These are phyloP conservation scores for Tragelaphus buxtoni DNA, from an alignment of 2,113 vertebrate species.

Conservation along the genomic window DNA sequence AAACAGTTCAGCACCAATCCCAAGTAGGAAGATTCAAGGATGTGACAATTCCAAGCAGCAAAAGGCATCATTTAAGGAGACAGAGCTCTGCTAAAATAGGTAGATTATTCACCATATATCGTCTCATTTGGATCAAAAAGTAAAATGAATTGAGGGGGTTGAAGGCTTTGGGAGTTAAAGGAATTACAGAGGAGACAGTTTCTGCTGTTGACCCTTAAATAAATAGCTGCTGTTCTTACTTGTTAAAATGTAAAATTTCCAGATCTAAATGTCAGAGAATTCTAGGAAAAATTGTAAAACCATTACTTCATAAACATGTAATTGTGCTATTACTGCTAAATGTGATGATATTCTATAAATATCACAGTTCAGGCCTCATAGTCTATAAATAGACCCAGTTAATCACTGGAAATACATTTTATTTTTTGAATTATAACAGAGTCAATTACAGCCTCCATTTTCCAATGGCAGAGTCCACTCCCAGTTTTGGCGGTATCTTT, in stretches of 20 bases:
- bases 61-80: conserved; percentile 37
- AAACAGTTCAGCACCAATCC: background rate
- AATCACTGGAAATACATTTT: conserved; percentile 71
- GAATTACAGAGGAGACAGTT: conserved; percentile 61
- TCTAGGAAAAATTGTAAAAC: conserved; percentile 66
- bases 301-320: conserved; percentile 61
- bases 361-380: conserved; percentile 60
- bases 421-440: conserved; percentile 67
- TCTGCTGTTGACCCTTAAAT: conserved; percentile 63
- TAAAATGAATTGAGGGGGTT: background rate
- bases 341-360: conserved; percentile 73
- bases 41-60: background rate
- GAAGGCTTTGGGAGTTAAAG: conserved; percentile 28
- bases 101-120: background rate
- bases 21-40: conserved; percentile 4
- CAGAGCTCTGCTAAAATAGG: conserved; percentile 18
- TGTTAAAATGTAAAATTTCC: conserved; percentile 60
- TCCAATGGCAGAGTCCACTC: conserved; percentile 52
- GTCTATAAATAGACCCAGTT: conserved; percentile 61
- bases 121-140: conserved; percentile 42
- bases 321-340: conserved; percentile 71
- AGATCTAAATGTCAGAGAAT: conserved; percentile 57
- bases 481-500: conserved; percentile 58
- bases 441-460: conserved; percentile 62
- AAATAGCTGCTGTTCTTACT: conserved; percentile 66